These are phyloP conservation scores for Cheiracanthium punctorium DNA, from an alignment of 2,888 invertebrate species.

Conservation along the genomic window DNA sequence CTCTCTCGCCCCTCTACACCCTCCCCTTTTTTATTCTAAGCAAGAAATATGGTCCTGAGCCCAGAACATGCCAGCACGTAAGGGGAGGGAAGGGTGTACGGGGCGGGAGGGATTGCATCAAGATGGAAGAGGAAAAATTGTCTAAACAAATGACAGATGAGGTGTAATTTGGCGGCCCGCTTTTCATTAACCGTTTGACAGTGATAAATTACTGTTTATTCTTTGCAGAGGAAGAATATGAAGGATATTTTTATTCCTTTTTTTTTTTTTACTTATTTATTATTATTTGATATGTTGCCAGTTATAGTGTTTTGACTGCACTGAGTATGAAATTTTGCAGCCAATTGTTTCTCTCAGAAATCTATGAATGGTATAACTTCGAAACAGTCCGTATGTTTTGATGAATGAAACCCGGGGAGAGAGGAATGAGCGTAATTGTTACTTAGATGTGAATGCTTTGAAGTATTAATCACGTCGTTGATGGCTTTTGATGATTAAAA, in stretches of 20 bases:
- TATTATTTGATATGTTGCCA: slow-evolving; percentile 30
- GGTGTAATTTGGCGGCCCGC: slow-evolving; percentile 68
- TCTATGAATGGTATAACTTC: neutral
- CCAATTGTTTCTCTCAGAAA: neutral
- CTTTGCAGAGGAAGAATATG: slow-evolving; percentile 61
- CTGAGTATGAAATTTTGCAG: neutral
- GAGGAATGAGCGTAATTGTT: neutral
- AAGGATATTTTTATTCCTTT: slow-evolving; percentile 10
- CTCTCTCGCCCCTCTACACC: neutral
- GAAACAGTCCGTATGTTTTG: neutral
- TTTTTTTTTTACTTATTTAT: slow-evolving; percentile 39
- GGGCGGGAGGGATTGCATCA: slow-evolving; percentile 8
- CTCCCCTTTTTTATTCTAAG: neutral
- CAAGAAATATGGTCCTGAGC: slow-evolving; percentile 53
- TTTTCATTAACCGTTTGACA: slow-evolving; percentile 69
- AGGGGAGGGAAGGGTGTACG: no score
- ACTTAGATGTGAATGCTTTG: neutral
- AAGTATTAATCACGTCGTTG: neutral
- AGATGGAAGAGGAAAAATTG: slow-evolving; percentile 67
- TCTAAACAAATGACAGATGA: slow-evolving; percentile 70
- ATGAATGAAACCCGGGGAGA: neutral
- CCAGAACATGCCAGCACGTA: slow-evolving; percentile 55
- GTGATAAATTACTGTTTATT: slow-evolving; percentile 69
- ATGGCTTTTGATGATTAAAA: no score
- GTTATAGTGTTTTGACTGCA: slow-evolving; percentile 2